Evolutionary conservation across 1,140 invertebrate species (phyloP).

Genomic region (Drosophila ironensis): DNA sequence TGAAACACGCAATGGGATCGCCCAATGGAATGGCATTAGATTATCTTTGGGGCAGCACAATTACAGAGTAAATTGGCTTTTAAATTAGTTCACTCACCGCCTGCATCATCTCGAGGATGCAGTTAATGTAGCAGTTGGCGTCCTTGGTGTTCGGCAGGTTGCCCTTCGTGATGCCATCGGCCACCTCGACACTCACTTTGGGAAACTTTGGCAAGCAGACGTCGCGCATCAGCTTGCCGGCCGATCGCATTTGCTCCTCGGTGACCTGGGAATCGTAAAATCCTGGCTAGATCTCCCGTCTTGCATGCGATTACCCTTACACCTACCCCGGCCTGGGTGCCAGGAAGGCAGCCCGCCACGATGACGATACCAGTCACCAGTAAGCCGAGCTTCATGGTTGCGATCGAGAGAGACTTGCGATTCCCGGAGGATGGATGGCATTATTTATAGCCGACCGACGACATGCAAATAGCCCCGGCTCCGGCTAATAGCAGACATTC

Average conservation of each 20-base stretch:
- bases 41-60: no score
- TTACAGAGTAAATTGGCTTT: no score
- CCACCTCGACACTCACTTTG: slow-evolving; percentile 55
- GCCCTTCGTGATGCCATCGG: slow-evolving; percentile 57
- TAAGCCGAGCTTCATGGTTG: slow-evolving; percentile 9
- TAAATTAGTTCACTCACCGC: slow-evolving; percentile 35
- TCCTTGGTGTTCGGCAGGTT: slow-evolving; percentile 70
- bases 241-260: slow-evolving; percentile 80
- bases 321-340: slow-evolving; percentile 12
- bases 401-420: neutral
- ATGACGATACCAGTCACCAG: neutral
- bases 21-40: no score
- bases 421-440: neutral
- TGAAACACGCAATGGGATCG: no score
- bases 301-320: no score
- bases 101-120: slow-evolving; percentile 79
- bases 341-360: neutral
- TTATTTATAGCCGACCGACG: slow-evolving; percentile 9
- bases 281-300: no score
- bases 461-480: slow-evolving; percentile 14
- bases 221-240: slow-evolving; percentile 70
- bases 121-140: slow-evolving; percentile 75
- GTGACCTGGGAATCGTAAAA: slow-evolving; percentile 82
- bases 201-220: slow-evolving; percentile 71
- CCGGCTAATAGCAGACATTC: neutral